These are phyloP conservation scores for Nasonovia ribisnigri DNA, from an alignment of 2,888 invertebrate species.

Conservation along the genomic window DNA sequence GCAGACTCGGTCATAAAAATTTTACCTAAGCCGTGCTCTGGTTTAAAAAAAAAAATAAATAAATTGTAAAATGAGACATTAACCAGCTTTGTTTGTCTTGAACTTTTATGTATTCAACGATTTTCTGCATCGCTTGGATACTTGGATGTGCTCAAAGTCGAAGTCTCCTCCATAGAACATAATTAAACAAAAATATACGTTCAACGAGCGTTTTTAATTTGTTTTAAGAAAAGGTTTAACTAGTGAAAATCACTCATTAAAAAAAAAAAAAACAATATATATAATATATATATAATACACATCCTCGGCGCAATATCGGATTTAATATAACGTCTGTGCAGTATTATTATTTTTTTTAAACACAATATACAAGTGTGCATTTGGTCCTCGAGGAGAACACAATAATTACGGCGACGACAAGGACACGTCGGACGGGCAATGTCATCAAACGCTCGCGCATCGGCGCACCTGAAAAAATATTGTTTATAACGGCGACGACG, in stretches of 20 bases:
- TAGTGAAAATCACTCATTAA: not conserved
- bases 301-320: not conserved
- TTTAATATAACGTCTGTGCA: not conserved
- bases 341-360: not conserved
- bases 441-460: constrained; percentile 24
- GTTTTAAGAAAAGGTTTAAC: not conserved
- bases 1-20: not conserved
- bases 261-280: not conserved
- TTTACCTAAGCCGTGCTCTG: not conserved
- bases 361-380: not conserved
- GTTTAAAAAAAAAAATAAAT: not conserved
- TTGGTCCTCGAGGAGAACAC: not conserved
- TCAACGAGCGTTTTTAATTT: not conserved
- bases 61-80: not conserved
- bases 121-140: not conserved
- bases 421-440: not conserved
- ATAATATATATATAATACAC: not conserved
- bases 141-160: not conserved
- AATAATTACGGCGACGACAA: not conserved
- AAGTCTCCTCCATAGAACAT: not conserved
- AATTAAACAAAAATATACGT: not conserved
- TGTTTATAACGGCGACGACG: not conserved
- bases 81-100: not conserved
- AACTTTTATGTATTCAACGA: not conserved
- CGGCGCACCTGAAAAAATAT: not conserved